Base-by-base conservation (phyloP, 2,113 vertebrate genomes). In the Poeciliopsis turrubarensis region DNA sequence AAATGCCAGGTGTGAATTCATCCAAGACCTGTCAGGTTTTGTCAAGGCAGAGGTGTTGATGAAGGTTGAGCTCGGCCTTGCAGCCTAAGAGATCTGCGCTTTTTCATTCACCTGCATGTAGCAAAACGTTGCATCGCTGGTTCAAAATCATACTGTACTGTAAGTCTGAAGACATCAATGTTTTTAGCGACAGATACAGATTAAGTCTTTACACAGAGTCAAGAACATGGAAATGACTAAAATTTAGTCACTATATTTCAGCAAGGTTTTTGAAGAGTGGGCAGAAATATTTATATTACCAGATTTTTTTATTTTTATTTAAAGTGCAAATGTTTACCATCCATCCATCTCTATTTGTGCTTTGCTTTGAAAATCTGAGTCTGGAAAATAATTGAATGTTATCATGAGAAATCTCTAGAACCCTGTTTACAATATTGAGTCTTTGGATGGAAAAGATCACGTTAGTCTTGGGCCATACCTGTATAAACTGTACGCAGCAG, bases 31-130 rank as follows among this genome's bases (percentile, higher is more conserved):
- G 81, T 87, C 79, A 60, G 77, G 82, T 65, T 41, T 78, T 67
- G 70, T 88, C 81, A 77, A 68, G 72, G 65, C 72, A 57, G 82
- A 93, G 80, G 91, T 93, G 92, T 92, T 93, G 93, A 94, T 91
- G 81, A 90, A 93, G 90, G 72, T 82, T 79, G 83, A 69, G 68
- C n/a, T 74, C 72, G 71, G 82, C 68, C 77, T 66, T 37, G 65
- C 27, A 72, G 83, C 88, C 82, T 87, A 65, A 13, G 87, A 84
- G 80, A 91, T 87, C 84, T 77, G 26, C 32, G 11, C 71, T 27
- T 41, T 70, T 61, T 72, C 64, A 68, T 77, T 73, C 73, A 61
- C 11, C 41, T 27, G 37, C 30, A 75, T 37, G 63, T 51, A 71
- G 65, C 17, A 26, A 54, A 71, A 41, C 7, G 7, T n/a, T 0